Conservation (phyloP, 2,888 invertebrate species). For the Ophion ellenae region DNA sequence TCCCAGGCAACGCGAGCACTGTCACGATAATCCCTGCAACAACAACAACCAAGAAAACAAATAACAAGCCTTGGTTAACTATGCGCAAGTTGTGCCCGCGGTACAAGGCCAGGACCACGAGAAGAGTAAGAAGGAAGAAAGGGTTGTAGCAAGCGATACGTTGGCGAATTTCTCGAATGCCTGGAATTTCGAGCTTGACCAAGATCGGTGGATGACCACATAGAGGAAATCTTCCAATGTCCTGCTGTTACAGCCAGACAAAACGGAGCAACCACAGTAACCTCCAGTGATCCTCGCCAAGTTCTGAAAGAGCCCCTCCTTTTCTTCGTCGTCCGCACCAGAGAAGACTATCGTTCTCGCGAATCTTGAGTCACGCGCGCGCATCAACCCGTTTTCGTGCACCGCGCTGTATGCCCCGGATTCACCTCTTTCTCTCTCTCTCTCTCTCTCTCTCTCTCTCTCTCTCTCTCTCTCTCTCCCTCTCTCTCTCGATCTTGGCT, state of each 20-base stretch:
- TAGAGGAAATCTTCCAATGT: slow-evolving; percentile 19
- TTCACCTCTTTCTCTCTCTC: slow-evolving; percentile 16
- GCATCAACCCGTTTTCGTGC: slow-evolving; percentile 59
- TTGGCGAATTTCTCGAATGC: slow-evolving; percentile 25
- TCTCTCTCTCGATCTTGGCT: neutral
- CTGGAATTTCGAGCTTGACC: slow-evolving; percentile 35
- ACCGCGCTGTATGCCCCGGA: slow-evolving; percentile 26
- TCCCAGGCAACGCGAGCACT: slow-evolving; percentile 3
- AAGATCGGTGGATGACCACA: slow-evolving; percentile 33
- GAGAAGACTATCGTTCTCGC: slow-evolving; percentile 59
- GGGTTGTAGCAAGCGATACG: neutral
- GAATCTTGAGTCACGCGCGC: slow-evolving; percentile 70
- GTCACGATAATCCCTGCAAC: slow-evolving; percentile 34
- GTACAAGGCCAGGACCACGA: neutral
- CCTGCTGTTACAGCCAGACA: slow-evolving; percentile 28
- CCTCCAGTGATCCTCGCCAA: slow-evolving; percentile 2
- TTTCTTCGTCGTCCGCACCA: slow-evolving; percentile 39
- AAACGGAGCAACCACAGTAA: slow-evolving; percentile 29
- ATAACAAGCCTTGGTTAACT: slow-evolving; percentile 7
- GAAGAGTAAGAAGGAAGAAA: neutral
- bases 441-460: neutral
- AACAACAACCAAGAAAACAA: slow-evolving; percentile 31
- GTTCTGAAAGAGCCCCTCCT: slow-evolving; percentile 30
- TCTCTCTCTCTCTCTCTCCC: neutral
- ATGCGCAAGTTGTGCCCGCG: neutral